Evolutionary conservation across 2,797 vertebrate genomes (phyloP).

Genomic region (Trematomus bernacchii): DNA sequence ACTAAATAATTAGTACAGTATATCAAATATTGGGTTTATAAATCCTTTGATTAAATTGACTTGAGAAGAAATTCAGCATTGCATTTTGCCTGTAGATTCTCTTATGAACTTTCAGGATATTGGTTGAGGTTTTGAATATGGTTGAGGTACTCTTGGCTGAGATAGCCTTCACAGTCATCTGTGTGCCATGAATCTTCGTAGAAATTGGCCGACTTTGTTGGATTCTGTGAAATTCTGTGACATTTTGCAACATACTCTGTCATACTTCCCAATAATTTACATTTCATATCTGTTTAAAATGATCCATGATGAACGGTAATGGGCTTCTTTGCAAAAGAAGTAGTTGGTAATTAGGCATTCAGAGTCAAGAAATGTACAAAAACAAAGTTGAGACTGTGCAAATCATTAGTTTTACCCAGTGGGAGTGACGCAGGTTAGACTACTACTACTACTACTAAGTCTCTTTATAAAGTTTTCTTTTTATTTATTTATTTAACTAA

Average conservation of each 20-base stretch:
- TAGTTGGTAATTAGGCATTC: not conserved
- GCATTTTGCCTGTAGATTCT: constrained; percentile 3
- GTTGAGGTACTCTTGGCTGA: constrained; percentile 18
- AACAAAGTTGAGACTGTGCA: not conserved
- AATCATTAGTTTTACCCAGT: not conserved
- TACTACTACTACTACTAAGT: accelerated
- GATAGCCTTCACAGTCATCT: not conserved
- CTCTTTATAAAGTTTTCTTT: not conserved
- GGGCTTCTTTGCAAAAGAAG: not conserved
- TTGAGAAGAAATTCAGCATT: not conserved
- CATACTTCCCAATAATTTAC: constrained; percentile 10
- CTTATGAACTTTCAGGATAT: constrained; percentile 4
- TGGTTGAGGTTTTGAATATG: constrained; percentile 10
- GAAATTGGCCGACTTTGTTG: constrained; percentile 28
- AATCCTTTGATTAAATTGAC: not conserved
- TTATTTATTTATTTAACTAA: not conserved
- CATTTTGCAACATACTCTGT: constrained; percentile 3
- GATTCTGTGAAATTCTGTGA: not conserved
- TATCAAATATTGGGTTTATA: not conserved
- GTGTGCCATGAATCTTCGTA: constrained; percentile 17
- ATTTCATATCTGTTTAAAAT: constrained; percentile 12
- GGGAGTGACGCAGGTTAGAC: not conserved
- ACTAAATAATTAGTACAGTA: too few relatives aligned
- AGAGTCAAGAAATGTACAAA: not conserved
- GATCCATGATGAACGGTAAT: constrained; percentile 6